These are phyloP conservation scores for Lithobates sylvaticus DNA, from an alignment of 2,797 vertebrate genomes.

Conservation along the genomic window DNA sequence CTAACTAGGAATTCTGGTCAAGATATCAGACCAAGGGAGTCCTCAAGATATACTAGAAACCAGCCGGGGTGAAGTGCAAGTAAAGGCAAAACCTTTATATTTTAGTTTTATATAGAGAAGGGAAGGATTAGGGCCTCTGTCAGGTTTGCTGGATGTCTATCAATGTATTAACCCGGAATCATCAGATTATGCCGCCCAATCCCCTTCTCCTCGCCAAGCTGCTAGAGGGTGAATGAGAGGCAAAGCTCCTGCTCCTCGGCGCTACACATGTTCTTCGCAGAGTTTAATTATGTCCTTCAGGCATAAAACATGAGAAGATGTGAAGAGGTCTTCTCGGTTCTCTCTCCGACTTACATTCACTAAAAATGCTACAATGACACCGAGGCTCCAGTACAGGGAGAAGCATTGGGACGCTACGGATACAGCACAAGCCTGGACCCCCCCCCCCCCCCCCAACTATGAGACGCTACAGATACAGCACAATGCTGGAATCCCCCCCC, in stretches of 20 bases:
- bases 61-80: no score
- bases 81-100: no score
- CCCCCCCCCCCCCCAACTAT: no score
- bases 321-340: constrained; percentile 32
- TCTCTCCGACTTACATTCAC: neutral
- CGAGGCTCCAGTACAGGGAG: neutral
- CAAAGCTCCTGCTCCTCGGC: constrained; percentile 14
- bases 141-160: constrained; percentile 22
- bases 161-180: constrained; percentile 48
- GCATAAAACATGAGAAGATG: constrained; percentile 42
- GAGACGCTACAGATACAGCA: no score
- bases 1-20: no score
- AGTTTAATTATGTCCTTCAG: constrained; percentile 56
- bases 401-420: no score
- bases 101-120: no score
- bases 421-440: no score
- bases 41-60: no score
- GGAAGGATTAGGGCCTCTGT: no score
- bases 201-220: constrained; percentile 29
- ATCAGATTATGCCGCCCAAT: constrained; percentile 51
- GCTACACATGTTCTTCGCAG: constrained; percentile 7
- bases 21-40: no score
- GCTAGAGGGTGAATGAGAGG: constrained; percentile 40
- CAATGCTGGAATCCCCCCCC: no score
- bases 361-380: neutral